Evolutionary conservation across 2,113 vertebrate genomes (phyloP), one percentile per base, ranked within the genome.

Genomic region (Camarhynchus parvulus): DNA sequence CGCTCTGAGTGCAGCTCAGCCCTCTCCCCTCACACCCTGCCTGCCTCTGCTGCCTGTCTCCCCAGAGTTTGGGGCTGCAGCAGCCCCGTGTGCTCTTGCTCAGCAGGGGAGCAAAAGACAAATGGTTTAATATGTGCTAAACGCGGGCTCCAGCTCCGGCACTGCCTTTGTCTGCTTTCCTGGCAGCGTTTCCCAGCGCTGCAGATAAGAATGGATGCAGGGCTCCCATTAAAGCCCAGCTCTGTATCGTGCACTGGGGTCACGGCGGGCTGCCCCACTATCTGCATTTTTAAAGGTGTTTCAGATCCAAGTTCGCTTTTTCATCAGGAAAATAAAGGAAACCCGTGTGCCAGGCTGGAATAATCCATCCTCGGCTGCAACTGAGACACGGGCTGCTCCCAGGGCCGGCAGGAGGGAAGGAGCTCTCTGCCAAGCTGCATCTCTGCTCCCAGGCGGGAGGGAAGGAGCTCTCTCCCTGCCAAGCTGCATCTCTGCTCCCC

Each of bases 261-360:
- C 67, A 2, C 16, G 11, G 44, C 2, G 4, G 37, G n/a, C 68
- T 83, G 92, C 81, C 92, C 89, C 4, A 25, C 78, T 89, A 89
- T 87, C 94, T 92, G 89, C 87, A 59, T 94, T 91, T 92, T 87
- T 89, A 89, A 83, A 95, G 83, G 50, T 55, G 56, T 80, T 89
- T 95, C 89, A 79, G 78, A 92, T 15, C 76, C 37, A 37, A 47
- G 19, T 74, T 89, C 4, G 28, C 72, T 67, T 78, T 93, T 87
- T 83, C 50, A 27, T 17, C 0, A 9, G 69, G 46, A 91, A 92
- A 90, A 84, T 58, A 72, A 79, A 73, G 20, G 17, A 24, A 49
- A 30, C 27, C 69, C 6, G 21, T 0, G 23, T 5, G 39, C 93
- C 66, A 83, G 52, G 56, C 31, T 27, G 83, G 64, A 91, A 66